phyloP scores from a whole-genome alignment of 2,888 invertebrate genomes.

The Drosophila buzzatii region DNA sequence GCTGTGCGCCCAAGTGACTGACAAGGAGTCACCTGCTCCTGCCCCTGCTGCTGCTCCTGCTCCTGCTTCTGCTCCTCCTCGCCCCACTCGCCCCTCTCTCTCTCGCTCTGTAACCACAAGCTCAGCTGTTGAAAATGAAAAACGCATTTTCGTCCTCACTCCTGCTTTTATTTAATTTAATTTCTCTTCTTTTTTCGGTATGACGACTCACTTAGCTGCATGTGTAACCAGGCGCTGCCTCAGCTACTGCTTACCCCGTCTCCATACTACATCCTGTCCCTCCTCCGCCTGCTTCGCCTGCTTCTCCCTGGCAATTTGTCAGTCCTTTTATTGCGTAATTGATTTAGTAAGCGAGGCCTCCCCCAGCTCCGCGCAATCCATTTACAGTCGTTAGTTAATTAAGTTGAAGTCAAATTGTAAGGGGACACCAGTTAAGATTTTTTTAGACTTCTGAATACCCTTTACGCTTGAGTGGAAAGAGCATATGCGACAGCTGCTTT shows the following conservation, averaged over 20 bases:
- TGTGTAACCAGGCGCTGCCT: conserved; percentile 20
- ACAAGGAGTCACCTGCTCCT: conserved; percentile 10
- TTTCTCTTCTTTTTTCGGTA: not conserved
- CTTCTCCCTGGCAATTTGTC: conserved; percentile 51
- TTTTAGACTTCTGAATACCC: not conserved
- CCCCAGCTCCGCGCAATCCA: conserved; percentile 42
- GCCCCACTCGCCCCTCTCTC: not conserved
- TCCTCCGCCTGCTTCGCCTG: not conserved
- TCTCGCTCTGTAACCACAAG: conserved; percentile 33
- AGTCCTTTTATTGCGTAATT: conserved; percentile 75
- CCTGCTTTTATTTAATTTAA: conserved; percentile 12
- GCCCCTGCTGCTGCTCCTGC: not conserved
- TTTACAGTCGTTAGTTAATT: conserved; percentile 74
- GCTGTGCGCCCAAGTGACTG: conserved; percentile 40
- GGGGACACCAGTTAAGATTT: not conserved
- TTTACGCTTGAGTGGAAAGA: not conserved
- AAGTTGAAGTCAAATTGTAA: conserved; percentile 45
- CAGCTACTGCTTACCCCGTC: not conserved
- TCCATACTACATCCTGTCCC: not conserved
- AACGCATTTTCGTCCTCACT: conserved; percentile 46
- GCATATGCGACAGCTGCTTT: not conserved
- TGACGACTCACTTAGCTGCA: conserved; percentile 44
- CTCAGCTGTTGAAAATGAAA: conserved; percentile 61
- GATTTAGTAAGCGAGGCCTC: conserved; percentile 64
- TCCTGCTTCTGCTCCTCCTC: not conserved